phyloP scores from a whole-genome alignment of 2,797 vertebrate genomes.

The Trematomus bernacchii region DNA sequence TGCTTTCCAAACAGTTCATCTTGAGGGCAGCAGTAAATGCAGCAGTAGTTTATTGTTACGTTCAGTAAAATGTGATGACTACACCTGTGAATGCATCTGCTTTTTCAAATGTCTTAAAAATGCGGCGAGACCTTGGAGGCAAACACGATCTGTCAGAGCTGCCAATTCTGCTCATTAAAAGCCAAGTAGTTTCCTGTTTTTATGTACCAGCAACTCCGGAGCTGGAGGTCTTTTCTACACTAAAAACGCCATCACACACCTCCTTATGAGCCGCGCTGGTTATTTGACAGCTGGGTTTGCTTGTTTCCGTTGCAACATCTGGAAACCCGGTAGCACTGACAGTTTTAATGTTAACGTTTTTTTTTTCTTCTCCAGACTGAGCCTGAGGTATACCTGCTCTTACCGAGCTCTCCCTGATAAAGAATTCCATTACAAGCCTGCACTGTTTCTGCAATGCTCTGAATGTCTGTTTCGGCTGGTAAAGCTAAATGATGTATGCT shows the following conservation, averaged over 20 bases:
- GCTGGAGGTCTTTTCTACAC: not conserved
- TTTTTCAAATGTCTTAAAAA: constrained; percentile 26
- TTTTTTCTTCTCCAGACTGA: constrained; percentile 22
- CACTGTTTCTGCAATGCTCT: not conserved
- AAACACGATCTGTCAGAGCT: constrained; percentile 19
- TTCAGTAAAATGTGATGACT: constrained; percentile 40
- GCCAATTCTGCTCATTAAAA: constrained; percentile 52
- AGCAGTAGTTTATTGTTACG: constrained; percentile 28
- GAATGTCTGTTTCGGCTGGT: constrained; percentile 34
- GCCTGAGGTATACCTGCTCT: constrained; percentile 56
- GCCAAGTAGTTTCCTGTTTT: constrained; percentile 7
- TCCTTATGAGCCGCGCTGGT: constrained; percentile 32
- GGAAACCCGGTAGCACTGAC: constrained; percentile 51
- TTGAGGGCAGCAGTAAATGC: constrained; percentile 50
- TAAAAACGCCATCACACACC: constrained; percentile 21
- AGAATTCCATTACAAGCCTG: constrained; percentile 56
- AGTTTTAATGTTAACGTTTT: constrained; percentile 34
- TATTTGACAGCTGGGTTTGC: constrained; percentile 46
- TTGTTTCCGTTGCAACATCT: constrained; percentile 58
- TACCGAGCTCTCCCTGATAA: constrained; percentile 43
- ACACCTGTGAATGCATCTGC: constrained; percentile 52
- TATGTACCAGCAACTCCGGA: constrained; percentile 7
- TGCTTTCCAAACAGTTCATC: constrained; percentile 51
- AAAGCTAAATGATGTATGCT: constrained; percentile 42
- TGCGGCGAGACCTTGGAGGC: constrained; percentile 20